A percentile compares a stretch with the other conserved stretches of the same genome.
phyloP scores from a whole-genome alignment of 2,888 invertebrate species.

The Tenthredo distinguenda region DNA sequence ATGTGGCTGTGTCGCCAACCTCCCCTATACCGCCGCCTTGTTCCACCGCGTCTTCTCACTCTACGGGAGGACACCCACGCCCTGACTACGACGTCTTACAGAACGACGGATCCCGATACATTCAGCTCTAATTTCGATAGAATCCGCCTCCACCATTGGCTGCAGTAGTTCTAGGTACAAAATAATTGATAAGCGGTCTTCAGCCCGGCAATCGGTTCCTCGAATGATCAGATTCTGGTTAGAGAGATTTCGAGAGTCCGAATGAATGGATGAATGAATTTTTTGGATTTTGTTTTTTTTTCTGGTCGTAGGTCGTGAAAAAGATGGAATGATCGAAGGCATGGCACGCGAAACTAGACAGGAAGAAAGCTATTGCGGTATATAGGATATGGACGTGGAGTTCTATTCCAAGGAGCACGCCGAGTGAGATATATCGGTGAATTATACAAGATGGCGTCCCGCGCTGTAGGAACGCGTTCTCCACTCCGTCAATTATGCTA shows the following conservation, averaged over 20 bases:
- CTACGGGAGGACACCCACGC: conserved; percentile 20
- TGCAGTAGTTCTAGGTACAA: background rate
- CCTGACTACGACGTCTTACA: conserved; percentile 20
- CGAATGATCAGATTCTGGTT: background rate
- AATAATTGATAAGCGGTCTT: background rate
- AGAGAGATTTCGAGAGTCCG: background rate
- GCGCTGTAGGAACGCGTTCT: conserved; percentile 75
- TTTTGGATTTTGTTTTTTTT: background rate
- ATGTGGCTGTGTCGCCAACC: conserved; percentile 69
- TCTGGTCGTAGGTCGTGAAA: background rate
- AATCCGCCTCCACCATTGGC: background rate
- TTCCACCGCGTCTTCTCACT: conserved; percentile 54
- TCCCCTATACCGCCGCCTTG: conserved; percentile 57
- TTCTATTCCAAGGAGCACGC: conserved; percentile 66
- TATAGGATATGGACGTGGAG: background rate
- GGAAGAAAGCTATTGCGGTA: background rate
- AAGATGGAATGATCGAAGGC: background rate
- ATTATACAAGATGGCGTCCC: conserved; percentile 76
- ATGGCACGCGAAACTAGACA: background rate
- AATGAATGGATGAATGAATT: background rate
- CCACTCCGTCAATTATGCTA: conserved; percentile 78
- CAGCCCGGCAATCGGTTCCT: background rate
- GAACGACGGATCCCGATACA: background rate
- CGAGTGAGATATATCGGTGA: conserved; percentile 76
- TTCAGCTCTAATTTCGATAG: background rate